Conservation (phyloP, 2,888 invertebrate genomes). For the Thelaira solivaga region DNA sequence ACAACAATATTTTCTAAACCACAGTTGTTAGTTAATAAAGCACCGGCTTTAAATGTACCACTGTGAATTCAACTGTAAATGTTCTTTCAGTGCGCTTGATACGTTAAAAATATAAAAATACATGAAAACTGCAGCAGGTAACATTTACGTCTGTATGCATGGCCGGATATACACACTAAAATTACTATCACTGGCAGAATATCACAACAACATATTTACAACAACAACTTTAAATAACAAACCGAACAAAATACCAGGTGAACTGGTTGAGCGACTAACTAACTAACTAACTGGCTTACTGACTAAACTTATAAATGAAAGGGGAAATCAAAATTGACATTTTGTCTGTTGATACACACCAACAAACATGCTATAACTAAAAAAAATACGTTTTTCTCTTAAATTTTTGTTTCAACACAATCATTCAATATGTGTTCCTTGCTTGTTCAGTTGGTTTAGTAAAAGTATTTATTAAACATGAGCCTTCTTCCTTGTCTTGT, state of each 20-base stretch:
- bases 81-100: slow-evolving; percentile 48
- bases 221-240: slow-evolving; percentile 6
- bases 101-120: slow-evolving; percentile 1
- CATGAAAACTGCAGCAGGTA: slow-evolving; percentile 26
- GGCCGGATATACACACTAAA: background rate
- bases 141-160: background rate
- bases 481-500: too few relatives aligned
- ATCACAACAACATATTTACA: background rate
- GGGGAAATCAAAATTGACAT: slow-evolving; percentile 57
- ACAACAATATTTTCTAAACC: too few relatives aligned
- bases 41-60: too few relatives aligned
- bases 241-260: background rate
- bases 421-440: too few relatives aligned
- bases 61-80: too few relatives aligned
- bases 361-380: background rate
- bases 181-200: slow-evolving; percentile 5
- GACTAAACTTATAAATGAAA: slow-evolving; percentile 50
- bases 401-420: background rate
- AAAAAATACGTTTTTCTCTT: background rate
- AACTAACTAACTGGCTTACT: background rate
- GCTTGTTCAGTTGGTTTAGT: too few relatives aligned
- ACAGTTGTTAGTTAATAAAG: too few relatives aligned
- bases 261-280: background rate
- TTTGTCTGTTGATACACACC: slow-evolving; percentile 14
- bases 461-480: too few relatives aligned